Conservation (phyloP, 2,888 invertebrate genomes). For the Dromius quadrimaculatus region DNA sequence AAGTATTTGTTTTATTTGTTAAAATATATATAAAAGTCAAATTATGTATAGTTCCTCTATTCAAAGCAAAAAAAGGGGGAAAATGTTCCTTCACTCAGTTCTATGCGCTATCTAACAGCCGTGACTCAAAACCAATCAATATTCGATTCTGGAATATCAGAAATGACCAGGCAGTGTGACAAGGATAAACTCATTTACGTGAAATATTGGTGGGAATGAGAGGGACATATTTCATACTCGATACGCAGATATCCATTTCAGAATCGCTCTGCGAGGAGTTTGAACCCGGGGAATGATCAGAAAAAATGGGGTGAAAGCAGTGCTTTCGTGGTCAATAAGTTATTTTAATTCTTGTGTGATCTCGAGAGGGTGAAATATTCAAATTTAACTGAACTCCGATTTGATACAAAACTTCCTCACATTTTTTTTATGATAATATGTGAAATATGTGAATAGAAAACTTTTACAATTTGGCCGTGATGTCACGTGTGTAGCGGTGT, state of each 20-base stretch:
- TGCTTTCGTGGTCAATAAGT: too few relatives aligned
- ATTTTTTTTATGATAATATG: constrained; percentile 28
- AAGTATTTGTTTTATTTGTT: too few relatives aligned
- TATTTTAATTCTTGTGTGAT: too few relatives aligned
- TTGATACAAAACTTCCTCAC: too few relatives aligned
- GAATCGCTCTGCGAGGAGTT: not conserved
- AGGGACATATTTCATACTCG: constrained; percentile 29
- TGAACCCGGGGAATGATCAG: not conserved
- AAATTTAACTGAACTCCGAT: too few relatives aligned
- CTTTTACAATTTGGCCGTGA: constrained; percentile 49
- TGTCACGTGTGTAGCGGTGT: constrained; percentile 29
- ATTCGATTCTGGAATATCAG: constrained; percentile 53
- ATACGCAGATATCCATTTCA: constrained; percentile 47
- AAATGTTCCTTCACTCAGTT: constrained; percentile 47
- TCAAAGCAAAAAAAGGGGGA: constrained; percentile 30
- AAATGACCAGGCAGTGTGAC: constrained; percentile 41
- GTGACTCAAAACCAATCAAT: constrained; percentile 52
- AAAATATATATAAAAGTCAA: too few relatives aligned
- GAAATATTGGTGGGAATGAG: constrained; percentile 47
- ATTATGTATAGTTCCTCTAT: too few relatives aligned
- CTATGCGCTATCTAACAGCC: constrained; percentile 43
- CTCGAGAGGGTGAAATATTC: too few relatives aligned
- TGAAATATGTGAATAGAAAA: constrained; percentile 39
- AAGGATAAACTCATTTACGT: constrained; percentile 49
- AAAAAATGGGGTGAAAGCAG: too few relatives aligned